Base-by-base conservation (phyloP, 2,113 vertebrate species). In the Nothobranchius kuhntae region DNA sequence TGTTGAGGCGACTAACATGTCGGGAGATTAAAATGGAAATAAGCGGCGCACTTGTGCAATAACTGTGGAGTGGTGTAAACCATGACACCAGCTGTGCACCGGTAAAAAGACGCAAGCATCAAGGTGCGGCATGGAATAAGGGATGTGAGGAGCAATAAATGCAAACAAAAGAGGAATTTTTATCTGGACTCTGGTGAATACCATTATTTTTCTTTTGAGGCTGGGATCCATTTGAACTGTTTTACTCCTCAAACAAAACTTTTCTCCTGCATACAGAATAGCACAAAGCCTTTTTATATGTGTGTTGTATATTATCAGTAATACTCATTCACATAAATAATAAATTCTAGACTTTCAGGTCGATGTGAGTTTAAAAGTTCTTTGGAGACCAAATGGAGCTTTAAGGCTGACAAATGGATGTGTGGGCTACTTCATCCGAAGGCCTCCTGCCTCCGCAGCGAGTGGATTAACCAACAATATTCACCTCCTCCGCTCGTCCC, bases 1-100 rank as follows among this genome's bases (percentile, higher is more conserved):
- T 96, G 95, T 90, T 96, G 89, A 89, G 52, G 52, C 13, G 7
- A 35, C 58, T 66, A n/a, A 9, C 13, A 2, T 0, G 4, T 26
- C 55, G 46, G 60, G 65, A 83, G 47, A 76, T 70, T 65, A 42
- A 81, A 77, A 75, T 67, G 71, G 60, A 79, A 80, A 80, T 67
- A 21, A 82, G 21, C 21, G 21, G 48, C 17, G 0, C 26, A 30
- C 35, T 50, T 13, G 1, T 21, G 9, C 71, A 45, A 2, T 62
- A 61, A 52, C 59, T 4, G 14, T 56, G 30, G 26, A 9, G 40
- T 69, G 56, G 60, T 15, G 44, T 53, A 42, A 77, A 77, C 56
- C 0, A 13, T 54, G 71, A 62, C 51, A 65, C 40, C 71, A 61
- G 50, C 24, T 55, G 40, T 26, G 38, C 10, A 12, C 52, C 26